Conservation (phyloP, 2,797 vertebrate genomes). For the Pseudochirops cupreus region DNA sequence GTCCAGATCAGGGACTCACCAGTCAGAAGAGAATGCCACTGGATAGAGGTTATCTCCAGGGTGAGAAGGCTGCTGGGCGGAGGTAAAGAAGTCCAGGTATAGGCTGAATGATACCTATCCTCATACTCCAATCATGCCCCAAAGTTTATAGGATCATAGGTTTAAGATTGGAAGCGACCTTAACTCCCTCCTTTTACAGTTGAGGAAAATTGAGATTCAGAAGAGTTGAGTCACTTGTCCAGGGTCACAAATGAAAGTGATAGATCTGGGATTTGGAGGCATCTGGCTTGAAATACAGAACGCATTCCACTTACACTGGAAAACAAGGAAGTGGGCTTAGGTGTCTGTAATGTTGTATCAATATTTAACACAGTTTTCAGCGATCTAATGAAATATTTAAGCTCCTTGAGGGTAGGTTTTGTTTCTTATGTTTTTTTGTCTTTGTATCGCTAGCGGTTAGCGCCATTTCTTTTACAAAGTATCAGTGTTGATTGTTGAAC, state of each 20-base stretch:
- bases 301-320: neutral
- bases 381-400: neutral
- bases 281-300: neutral
- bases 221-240: neutral
- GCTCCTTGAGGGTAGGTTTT: neutral
- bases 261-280: neutral
- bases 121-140: neutral
- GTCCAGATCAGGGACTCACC: neutral
- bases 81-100: neutral
- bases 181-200: neutral
- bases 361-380: neutral
- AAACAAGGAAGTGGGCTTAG: neutral
- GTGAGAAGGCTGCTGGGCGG: neutral
- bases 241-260: neutral
- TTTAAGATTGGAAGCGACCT: neutral
- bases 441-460: neutral
- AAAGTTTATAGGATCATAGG: neutral
- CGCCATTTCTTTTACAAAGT: neutral
- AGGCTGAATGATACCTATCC: neutral
- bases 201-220: neutral
- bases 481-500: neutral
- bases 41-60: neutral
- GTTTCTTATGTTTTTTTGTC: too few relatives aligned
- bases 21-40: neutral
- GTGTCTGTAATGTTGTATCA: neutral